Evolutionary conservation across 1,140 invertebrate genomes (phyloP).

Genomic region (Pogonus chalceus): DNA sequence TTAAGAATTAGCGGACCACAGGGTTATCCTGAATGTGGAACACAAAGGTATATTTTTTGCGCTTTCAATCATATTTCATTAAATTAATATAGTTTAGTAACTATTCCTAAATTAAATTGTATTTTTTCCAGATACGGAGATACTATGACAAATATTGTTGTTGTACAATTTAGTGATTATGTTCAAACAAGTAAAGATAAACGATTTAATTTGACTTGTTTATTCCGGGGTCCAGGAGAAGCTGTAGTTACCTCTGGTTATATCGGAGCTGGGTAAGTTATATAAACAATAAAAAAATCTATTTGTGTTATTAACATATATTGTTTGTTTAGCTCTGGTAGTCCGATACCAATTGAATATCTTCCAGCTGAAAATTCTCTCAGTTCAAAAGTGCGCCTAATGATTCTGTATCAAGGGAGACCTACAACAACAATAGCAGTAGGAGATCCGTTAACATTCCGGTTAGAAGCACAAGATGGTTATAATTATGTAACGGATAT

Average conservation of each 20-base stretch:
- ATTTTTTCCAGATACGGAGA: slow-evolving; percentile 62
- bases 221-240: slow-evolving; percentile 82
- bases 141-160: slow-evolving; percentile 87
- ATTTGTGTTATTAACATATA: neutral
- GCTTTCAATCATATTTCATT: slow-evolving; percentile 13
- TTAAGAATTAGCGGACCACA: slow-evolving; percentile 76
- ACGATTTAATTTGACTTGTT: slow-evolving; percentile 82
- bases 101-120: slow-evolving; percentile 22
- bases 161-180: slow-evolving; percentile 87
- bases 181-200: slow-evolving; percentile 86
- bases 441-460: slow-evolving; percentile 84
- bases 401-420: slow-evolving; percentile 79
- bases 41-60: slow-evolving; percentile 51
- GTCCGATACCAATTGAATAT: slow-evolving; percentile 84
- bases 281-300: slow-evolving; percentile 10
- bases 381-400: slow-evolving; percentile 73
- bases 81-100: neutral
- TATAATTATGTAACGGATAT: slow-evolving; percentile 83
- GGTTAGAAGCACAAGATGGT: slow-evolving; percentile 79
- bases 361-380: slow-evolving; percentile 81
- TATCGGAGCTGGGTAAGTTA: slow-evolving; percentile 76
- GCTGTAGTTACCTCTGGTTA: slow-evolving; percentile 88
- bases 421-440: slow-evolving; percentile 89
- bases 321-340: slow-evolving; percentile 57
- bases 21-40: slow-evolving; percentile 86